These are phyloP conservation scores for Psittacula echo DNA, from an alignment of 2,797 vertebrate genomes.

Conservation along the genomic window DNA sequence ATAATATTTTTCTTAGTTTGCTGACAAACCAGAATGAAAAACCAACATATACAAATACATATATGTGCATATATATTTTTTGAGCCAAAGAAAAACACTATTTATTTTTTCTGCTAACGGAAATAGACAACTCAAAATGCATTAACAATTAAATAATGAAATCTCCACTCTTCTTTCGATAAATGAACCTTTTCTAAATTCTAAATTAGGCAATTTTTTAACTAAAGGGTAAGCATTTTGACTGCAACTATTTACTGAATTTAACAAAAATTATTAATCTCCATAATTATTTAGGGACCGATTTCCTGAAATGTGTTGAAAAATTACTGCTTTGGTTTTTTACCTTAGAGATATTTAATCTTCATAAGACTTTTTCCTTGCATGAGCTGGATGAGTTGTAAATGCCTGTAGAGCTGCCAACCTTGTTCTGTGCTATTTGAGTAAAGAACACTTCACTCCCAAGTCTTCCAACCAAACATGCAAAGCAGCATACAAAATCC, in stretches of 20 bases:
- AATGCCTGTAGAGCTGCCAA: background rate
- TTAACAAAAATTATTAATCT: constrained; percentile 1
- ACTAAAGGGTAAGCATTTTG: background rate
- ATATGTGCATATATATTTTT: background rate
- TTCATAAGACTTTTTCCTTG: background rate
- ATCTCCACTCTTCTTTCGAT: background rate
- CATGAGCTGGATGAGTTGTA: background rate
- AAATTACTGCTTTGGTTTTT: background rate
- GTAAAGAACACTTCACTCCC: background rate
- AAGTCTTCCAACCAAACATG: background rate
- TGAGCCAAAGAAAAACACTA: background rate
- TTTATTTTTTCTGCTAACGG: background rate
- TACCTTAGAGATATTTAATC: background rate
- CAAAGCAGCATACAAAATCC: background rate
- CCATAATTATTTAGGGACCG: background rate
- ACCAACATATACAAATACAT: background rate
- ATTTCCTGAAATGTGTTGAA: background rate
- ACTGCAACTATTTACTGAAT: background rate
- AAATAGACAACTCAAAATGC: background rate
- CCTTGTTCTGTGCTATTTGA: background rate
- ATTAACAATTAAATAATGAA: background rate
- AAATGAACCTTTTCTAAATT: background rate
- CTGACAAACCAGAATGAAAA: background rate
- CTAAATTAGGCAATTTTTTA: background rate
- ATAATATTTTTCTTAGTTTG: background rate